These are phyloP conservation scores for Cotesia chilonis DNA, from an alignment of 1,140 invertebrate genomes.

Conservation along the genomic window DNA sequence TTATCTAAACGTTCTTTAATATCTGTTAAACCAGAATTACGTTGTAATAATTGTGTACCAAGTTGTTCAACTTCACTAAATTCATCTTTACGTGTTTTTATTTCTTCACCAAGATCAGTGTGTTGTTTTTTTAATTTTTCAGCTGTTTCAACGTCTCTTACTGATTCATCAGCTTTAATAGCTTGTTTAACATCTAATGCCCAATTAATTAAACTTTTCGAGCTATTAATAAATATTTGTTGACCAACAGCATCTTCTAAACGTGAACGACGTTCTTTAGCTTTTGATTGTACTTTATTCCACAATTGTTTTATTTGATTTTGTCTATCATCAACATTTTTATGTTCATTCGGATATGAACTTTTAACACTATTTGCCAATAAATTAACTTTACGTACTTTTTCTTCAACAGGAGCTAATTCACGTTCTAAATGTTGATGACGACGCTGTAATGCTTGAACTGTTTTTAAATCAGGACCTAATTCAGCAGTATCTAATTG, in stretches of 20 bases:
- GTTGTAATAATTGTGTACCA: constrained; percentile 77
- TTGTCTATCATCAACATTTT: constrained; percentile 85
- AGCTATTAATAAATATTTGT: constrained; percentile 91
- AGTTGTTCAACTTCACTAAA: constrained; percentile 81
- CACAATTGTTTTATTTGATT: constrained; percentile 88
- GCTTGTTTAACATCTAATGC: constrained; percentile 80
- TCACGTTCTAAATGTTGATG: constrained; percentile 92
- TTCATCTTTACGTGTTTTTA: constrained; percentile 89
- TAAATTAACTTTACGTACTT: constrained; percentile 78
- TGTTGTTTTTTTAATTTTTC: constrained; percentile 91
- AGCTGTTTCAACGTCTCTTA: constrained; percentile 89
- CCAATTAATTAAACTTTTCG: constrained; percentile 83
- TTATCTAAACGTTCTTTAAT: constrained; percentile 78
- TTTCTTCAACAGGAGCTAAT: constrained; percentile 88
- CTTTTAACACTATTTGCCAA: constrained; percentile 85
- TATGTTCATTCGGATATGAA: constrained; percentile 89
- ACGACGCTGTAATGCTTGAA: constrained; percentile 86
- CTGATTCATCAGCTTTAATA: constrained; percentile 82
- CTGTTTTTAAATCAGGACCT: constrained; percentile 87
- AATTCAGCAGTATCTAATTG: constrained; percentile 82
- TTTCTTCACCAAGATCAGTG: constrained; percentile 90
- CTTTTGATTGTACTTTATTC: constrained; percentile 86
- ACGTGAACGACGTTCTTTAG: constrained; percentile 78
- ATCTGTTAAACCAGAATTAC: constrained; percentile 75
- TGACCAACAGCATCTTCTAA: constrained; percentile 93